These are phyloP conservation scores for Bradypodion pumilum DNA, from an alignment of 2,797 vertebrate genomes.

Conservation along the genomic window DNA sequence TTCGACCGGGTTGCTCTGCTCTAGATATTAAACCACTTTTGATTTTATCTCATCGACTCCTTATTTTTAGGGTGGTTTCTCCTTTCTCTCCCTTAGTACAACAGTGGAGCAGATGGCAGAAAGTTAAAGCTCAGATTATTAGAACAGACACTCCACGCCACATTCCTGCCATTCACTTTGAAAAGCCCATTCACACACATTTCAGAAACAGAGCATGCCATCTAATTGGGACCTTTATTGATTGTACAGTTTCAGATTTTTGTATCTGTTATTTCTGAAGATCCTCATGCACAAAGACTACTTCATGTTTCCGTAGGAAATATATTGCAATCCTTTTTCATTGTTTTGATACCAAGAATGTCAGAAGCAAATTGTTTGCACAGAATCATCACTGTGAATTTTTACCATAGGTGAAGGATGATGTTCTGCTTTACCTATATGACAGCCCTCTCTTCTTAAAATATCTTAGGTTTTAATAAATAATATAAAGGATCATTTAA, in stretches of 20 bases:
- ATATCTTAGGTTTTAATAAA: slow-evolving; percentile 42
- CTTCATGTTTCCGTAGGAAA: background rate
- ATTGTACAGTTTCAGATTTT: background rate
- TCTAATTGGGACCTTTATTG: background rate
- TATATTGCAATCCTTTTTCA: background rate
- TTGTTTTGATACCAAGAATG: slow-evolving; percentile 24
- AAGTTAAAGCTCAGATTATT: background rate
- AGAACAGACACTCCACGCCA: no score
- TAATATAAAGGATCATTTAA: slow-evolving; percentile 42
- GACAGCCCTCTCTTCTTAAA: slow-evolving; percentile 44
- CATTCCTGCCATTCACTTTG: background rate
- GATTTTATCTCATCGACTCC: no score
- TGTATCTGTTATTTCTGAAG: background rate
- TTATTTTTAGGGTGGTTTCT: no score
- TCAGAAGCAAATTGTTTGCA: slow-evolving; percentile 1
- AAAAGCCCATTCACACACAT: background rate
- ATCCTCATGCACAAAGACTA: background rate
- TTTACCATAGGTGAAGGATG: background rate
- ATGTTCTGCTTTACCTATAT: slow-evolving; percentile 30
- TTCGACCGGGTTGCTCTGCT: no score
- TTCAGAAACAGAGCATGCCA: background rate
- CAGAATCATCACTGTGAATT: slow-evolving; percentile 42
- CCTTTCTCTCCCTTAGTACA: no score
- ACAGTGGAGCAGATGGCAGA: background rate
- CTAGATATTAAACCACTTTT: no score